Evolutionary conservation across 1,140 invertebrate species (phyloP).

Genomic region (Camponotus pennsylvanicus): DNA sequence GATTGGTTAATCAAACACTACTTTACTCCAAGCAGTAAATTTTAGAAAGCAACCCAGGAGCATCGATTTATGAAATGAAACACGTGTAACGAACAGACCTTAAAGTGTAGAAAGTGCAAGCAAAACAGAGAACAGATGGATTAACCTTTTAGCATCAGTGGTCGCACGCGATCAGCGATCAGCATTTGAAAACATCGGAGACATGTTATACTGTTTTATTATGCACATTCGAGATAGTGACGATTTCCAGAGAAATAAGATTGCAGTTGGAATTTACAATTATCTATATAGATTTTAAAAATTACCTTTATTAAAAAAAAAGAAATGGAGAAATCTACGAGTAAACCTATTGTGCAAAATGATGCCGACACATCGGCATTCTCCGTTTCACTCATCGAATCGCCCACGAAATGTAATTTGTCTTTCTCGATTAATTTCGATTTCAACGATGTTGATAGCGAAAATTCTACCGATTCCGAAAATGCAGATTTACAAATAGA

Average conservation of each 20-base stretch:
- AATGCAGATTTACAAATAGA: constrained; percentile 82
- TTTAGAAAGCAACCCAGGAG: no score
- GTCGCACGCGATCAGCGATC: no score
- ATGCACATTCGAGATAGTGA: not conserved
- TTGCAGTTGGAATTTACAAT: not conserved
- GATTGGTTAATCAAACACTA: no score
- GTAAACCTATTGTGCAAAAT: not conserved
- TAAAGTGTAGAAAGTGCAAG: no score
- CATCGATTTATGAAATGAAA: no score
- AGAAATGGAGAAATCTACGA: constrained; percentile 4
- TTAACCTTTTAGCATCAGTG: no score
- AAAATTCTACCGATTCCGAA: constrained; percentile 82
- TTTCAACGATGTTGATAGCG: constrained; percentile 78
- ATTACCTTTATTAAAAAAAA: constrained; percentile 23
- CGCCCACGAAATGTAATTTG: constrained; percentile 75
- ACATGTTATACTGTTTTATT: no score
- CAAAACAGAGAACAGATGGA: no score
- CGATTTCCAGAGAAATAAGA: not conserved
- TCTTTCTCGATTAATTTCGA: constrained; percentile 83
- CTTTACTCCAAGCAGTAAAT: no score
- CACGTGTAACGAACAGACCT: no score
- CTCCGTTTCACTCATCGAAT: constrained; percentile 29
- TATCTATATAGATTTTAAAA: not conserved
- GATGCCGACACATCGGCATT: not conserved
- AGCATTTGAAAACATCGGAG: no score